These are phyloP conservation scores for Diachasma alloeum DNA, from an alignment of 1,140 invertebrate species.

Conservation along the genomic window DNA sequence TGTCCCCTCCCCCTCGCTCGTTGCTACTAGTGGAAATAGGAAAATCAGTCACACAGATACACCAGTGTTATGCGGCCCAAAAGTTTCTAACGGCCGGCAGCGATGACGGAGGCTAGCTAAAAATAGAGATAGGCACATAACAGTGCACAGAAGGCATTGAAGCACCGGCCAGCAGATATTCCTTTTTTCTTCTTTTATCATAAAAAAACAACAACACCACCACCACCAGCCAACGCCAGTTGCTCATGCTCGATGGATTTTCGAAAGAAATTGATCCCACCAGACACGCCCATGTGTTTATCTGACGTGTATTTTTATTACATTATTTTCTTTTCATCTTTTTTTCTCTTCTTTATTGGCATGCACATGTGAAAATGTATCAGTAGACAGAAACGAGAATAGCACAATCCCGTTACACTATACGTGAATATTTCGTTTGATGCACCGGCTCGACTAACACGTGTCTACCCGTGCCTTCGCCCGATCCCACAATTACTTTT, in stretches of 20 bases:
- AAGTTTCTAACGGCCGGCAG: conserved; percentile 4
- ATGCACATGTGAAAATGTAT: not conserved
- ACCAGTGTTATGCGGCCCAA: not conserved
- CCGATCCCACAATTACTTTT: not conserved
- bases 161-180: not conserved
- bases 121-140: conserved; percentile 14
- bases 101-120: conserved; percentile 13
- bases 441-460: not conserved
- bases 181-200: not conserved
- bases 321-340: not conserved
- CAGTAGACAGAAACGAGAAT: not conserved
- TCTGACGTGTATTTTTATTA: conserved; percentile 15
- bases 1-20: not conserved
- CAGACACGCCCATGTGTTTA: conserved; percentile 20
- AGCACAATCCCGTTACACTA: not conserved
- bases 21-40: not conserved
- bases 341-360: not conserved
- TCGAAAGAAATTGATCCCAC: conserved; percentile 29
- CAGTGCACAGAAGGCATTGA: not conserved
- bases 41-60: not conserved
- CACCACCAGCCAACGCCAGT: not conserved
- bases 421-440: not conserved
- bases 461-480: not conserved
- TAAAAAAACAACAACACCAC: not conserved
- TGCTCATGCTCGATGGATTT: conserved; percentile 26